These are phyloP conservation scores for Nemurella pictetii DNA, from an alignment of 2,888 invertebrate species.

Conservation along the genomic window DNA sequence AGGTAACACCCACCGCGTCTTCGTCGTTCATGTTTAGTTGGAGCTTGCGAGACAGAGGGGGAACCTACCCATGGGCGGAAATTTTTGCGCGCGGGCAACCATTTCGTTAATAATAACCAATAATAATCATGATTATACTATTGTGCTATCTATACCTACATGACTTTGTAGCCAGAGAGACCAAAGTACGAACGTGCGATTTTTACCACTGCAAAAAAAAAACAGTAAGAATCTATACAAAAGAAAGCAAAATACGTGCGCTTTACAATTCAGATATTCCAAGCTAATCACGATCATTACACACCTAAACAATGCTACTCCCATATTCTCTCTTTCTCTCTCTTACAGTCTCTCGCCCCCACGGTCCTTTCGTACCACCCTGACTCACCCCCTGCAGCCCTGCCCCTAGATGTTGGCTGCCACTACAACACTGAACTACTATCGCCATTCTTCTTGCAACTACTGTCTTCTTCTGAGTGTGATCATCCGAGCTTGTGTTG, in stretches of 20 bases:
- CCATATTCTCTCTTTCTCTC: conserved; percentile 29
- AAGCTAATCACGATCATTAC: not conserved
- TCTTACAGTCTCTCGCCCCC: conserved; percentile 25
- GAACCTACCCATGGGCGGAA: conserved; percentile 23
- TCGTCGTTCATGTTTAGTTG: conserved; percentile 9
- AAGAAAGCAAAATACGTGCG: not conserved
- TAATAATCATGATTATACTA: not conserved
- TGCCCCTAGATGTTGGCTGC: conserved; percentile 12
- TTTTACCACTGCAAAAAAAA: not conserved
- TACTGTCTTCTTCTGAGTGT: conserved; percentile 34
- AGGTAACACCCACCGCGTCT: conserved; percentile 55
- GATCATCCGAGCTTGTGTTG: not conserved
- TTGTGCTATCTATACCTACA: not conserved
- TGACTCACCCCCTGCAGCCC: not conserved
- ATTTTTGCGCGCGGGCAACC: not conserved
- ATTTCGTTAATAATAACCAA: not conserved
- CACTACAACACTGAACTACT: conserved; percentile 11
- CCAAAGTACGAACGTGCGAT: conserved; percentile 7
- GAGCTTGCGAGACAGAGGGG: conserved; percentile 43
- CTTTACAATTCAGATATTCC: conserved; percentile 6
- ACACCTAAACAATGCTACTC: conserved; percentile 22
- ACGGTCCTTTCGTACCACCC: not conserved
- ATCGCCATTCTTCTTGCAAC: conserved; percentile 37
- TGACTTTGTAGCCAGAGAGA: not conserved
- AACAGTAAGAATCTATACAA: not conserved